Base-by-base conservation (phyloP, 2,888 invertebrate genomes). In the Nebria brevicollis region DNA sequence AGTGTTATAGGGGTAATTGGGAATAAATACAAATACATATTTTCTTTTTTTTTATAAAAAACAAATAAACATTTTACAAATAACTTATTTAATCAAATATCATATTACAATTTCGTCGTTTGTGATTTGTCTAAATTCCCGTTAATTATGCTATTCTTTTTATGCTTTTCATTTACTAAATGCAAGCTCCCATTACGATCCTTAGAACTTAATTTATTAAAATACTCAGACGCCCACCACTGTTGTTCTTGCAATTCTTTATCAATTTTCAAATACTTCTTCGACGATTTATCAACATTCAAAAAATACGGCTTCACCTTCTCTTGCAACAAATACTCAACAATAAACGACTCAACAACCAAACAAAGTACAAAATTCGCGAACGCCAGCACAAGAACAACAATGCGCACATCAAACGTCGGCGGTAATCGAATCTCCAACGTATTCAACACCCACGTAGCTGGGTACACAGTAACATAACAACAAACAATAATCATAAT, bases 361-460 rank as follows among this genome's bases (percentile, higher is more conserved):
- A 93, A 85, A 42, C 92, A 90, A 1, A 90, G 84, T 0, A 91
- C 73, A 84, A 93, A 93, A 86, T 92, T 92, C 0, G 87, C 85
- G 0, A 89, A 74, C 0, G 92, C 92, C 83, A 93, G 91, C 0
- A 88, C 84, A 0, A 93, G 84, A 84, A 93, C 88, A 41, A 90
- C 86, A 85, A 89, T 86, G 64, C 86, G 83, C 1, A 85, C 85
- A 42, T 87, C 87, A 0, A 90, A 87, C 34, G 91, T 90, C 0
- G 92, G 91, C 0, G 96, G 95, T 86, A 95, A 88, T 79, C 90
- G 89, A 0, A 97, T 88, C 85, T 95, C 93, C 42, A 97, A 90
- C 79, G 93, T 90, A 0, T 88, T 82, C 0, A 87, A 83, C 0
- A 92, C 77, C 90, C 91, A 91, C 0, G 87, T 43, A 0, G 90